Percentiles rank a stretch among this genome's conserved stretches.
phyloP scores from a whole-genome alignment of 2,888 invertebrate genomes.

The Aplocera efformata region DNA sequence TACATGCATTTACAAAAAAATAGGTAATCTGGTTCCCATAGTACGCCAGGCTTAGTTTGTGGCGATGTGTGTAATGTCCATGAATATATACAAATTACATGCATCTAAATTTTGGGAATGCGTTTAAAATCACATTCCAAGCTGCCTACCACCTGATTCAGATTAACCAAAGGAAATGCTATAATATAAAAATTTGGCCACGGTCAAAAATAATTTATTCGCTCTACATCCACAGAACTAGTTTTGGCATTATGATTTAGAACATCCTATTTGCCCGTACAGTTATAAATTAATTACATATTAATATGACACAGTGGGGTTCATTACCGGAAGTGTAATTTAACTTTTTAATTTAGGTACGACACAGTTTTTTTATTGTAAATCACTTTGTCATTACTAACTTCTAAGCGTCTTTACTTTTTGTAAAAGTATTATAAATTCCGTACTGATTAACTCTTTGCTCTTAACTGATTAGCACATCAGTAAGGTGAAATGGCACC shows the following conservation, averaged over 20 bases:
- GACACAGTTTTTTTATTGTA: constrained; percentile 1
- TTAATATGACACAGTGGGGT: constrained; percentile 13
- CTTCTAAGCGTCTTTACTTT: too few species aligned
- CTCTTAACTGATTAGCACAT: too few species aligned
- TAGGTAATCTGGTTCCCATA: too few species aligned
- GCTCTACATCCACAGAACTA: constrained; percentile 17
- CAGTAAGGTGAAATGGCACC: too few species aligned
- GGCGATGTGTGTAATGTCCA: too few species aligned
- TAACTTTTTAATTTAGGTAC: background rate
- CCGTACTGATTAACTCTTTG: too few species aligned
- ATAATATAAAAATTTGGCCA: constrained; percentile 21
- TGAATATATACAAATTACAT: too few species aligned
- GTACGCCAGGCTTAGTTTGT: too few species aligned
- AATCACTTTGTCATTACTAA: background rate
- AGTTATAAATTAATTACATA: constrained; percentile 15
- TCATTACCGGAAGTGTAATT: constrained; percentile 16
- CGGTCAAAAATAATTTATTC: constrained; percentile 20
- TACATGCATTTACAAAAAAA: too few species aligned
- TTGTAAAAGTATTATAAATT: too few species aligned
- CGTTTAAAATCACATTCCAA: constrained; percentile 3
- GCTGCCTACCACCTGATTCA: constrained; percentile 9
- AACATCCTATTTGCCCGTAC: constrained; percentile 15
- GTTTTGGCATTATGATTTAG: constrained; percentile 13
- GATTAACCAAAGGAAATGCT: constrained; percentile 24
- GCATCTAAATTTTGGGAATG: too few species aligned